Conservation (phyloP, 2,113 vertebrate genomes). For the Psilopogon haemacephalus region DNA sequence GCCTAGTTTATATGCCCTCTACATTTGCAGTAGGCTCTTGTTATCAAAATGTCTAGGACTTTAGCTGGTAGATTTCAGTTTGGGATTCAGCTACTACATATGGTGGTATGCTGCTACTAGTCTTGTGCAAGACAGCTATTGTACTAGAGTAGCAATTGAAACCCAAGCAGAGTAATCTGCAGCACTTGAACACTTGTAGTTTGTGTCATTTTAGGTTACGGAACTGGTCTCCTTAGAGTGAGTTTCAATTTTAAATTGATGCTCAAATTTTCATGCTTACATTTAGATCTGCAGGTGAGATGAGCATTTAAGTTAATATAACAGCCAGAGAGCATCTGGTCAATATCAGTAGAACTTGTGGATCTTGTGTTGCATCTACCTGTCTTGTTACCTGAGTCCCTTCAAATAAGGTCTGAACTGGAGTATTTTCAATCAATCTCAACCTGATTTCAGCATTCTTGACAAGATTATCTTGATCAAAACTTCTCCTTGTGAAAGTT, state of each 20-base stretch:
- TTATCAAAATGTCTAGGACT: neutral
- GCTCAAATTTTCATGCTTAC: neutral
- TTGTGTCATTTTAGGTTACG: neutral
- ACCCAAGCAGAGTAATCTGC: neutral
- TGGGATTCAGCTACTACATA: neutral
- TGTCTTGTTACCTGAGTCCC: neutral
- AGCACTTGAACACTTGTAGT: neutral
- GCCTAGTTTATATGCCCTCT: neutral
- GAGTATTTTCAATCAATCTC: neutral
- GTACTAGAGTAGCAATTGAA: neutral
- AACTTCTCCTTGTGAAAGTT: neutral
- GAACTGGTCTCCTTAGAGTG: neutral
- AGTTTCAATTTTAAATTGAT: neutral
- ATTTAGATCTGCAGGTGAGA: neutral
- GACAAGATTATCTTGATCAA: neutral
- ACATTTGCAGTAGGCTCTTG: neutral
- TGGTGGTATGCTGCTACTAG: neutral
- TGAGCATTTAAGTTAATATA: neutral
- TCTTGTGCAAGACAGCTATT: fast-evolving
- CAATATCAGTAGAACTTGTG: neutral
- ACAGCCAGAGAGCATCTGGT: neutral
- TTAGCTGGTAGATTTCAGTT: neutral
- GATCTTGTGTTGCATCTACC: neutral
- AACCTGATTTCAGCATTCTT: neutral
- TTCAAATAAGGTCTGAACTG: neutral